Evolutionary conservation across 2,113 vertebrate genomes (phyloP).

Genomic region (Platysteira castanea): DNA sequence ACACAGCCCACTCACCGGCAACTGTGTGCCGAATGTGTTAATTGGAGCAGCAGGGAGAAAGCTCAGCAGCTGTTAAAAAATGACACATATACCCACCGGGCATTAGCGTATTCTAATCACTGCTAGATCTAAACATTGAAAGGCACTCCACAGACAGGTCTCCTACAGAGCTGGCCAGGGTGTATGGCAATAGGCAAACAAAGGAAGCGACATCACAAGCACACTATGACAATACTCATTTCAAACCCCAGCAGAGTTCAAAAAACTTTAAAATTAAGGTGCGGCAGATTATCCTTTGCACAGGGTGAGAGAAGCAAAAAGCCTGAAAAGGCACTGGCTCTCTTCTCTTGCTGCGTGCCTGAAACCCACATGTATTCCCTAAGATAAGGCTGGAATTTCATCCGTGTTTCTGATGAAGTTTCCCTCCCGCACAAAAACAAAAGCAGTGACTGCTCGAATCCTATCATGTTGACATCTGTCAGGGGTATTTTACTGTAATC

Average conservation of each 20-base stretch:
- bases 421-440: background rate
- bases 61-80: conserved; percentile 78
- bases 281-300: background rate
- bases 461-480: background rate
- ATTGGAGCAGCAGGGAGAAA: conserved; percentile 78
- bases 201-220: conserved; percentile 7
- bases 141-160: conserved; percentile 55
- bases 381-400: conserved; percentile 47
- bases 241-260: conserved; percentile 17
- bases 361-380: background rate
- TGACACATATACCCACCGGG: conserved; percentile 75
- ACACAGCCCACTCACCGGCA: conserved; percentile 70
- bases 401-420: background rate
- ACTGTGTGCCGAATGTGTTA: conserved; percentile 69
- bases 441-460: background rate
- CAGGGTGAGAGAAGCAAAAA: background rate
- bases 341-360: background rate
- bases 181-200: conserved; percentile 39
- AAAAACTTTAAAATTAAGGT: background rate
- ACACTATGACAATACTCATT: background rate
- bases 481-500: background rate
- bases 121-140: conserved; percentile 71
- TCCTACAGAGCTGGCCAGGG: conserved; percentile 22
- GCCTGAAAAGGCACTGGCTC: background rate
- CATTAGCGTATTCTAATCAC: conserved; percentile 71